Evolutionary conservation across 2,113 vertebrate species (phyloP).

Genomic region (Neogobius melanostomus): DNA sequence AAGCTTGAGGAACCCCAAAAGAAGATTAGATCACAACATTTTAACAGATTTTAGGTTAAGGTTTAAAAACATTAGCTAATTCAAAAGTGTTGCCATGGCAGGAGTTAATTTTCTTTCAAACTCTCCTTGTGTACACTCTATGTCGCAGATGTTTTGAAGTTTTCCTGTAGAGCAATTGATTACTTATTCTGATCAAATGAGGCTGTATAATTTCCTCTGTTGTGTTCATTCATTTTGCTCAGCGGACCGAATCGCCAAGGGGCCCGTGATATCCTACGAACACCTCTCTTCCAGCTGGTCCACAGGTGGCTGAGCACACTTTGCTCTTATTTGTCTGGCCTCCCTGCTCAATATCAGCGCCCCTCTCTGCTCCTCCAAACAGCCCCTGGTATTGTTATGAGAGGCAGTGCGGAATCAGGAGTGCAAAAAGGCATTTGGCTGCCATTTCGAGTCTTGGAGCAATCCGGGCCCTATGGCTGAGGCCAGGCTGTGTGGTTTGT

Average conservation of each 20-base stretch:
- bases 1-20: too few relatives aligned
- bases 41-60: too few relatives aligned
- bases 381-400: conserved; percentile 60
- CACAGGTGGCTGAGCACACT: conserved; percentile 67
- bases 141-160: conserved; percentile 32
- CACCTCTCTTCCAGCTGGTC: conserved; percentile 59
- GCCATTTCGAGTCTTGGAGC: conserved; percentile 66
- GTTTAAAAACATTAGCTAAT: too few relatives aligned
- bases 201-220: conserved; percentile 42
- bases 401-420: conserved; percentile 47
- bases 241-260: conserved; percentile 47
- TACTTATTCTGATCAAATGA: conserved; percentile 39
- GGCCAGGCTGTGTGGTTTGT: conserved; percentile 67
- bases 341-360: conserved; percentile 66
- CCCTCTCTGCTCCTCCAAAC: conserved; percentile 37
- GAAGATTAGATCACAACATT: too few relatives aligned
- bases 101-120: neutral
- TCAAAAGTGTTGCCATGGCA: neutral
- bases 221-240: conserved; percentile 60
- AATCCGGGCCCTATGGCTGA: conserved; percentile 52
- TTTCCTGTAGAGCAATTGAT: conserved; percentile 36
- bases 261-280: conserved; percentile 45
- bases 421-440: conserved; percentile 69
- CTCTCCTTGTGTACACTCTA: neutral
- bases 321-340: conserved; percentile 61